Evolutionary conservation across 1,140 invertebrate species (phyloP).

Genomic region (Cotesia vestalis): DNA sequence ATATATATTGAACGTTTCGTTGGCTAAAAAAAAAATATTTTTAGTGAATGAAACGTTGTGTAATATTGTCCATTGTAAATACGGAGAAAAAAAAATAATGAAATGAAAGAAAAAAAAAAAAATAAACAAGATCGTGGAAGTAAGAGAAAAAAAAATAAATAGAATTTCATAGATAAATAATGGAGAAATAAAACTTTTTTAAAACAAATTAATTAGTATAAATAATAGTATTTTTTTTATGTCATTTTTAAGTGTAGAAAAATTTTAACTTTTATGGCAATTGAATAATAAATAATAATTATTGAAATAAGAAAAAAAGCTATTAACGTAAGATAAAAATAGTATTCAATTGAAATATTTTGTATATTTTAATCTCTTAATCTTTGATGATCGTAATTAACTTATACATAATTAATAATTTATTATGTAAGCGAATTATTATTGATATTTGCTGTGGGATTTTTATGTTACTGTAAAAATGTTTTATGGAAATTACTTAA

Average conservation of each 20-base stretch:
- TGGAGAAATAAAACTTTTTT: background rate
- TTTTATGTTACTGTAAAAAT: background rate
- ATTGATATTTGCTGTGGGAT: slow-evolving; percentile 8
- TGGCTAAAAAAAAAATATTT: slow-evolving; percentile 27
- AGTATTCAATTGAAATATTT: slow-evolving; percentile 18
- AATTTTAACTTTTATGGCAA: no score
- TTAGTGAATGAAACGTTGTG: slow-evolving; percentile 42
- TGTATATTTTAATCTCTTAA: slow-evolving; percentile 22
- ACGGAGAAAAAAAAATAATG: slow-evolving; percentile 27
- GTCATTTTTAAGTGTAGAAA: no score
- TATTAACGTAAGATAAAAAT: no score
- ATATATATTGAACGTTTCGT: slow-evolving; percentile 31
- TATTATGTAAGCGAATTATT: slow-evolving; percentile 6
- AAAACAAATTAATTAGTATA: slow-evolving; percentile 24
- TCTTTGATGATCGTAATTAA: slow-evolving; percentile 18
- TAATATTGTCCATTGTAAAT: slow-evolving; percentile 45
- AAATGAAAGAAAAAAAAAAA: slow-evolving; percentile 13
- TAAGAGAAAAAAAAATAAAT: slow-evolving; percentile 2
- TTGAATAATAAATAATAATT: no score
- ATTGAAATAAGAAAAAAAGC: no score
- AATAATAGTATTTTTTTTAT: slow-evolving; percentile 12
- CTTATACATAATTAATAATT: slow-evolving; percentile 20
- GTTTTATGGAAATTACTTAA: no score
- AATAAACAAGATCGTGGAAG: background rate
- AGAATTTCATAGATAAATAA: background rate